Evolutionary conservation across 2,113 vertebrate genomes (phyloP).

Genomic region (Balaenoptera acutorostrata): DNA sequence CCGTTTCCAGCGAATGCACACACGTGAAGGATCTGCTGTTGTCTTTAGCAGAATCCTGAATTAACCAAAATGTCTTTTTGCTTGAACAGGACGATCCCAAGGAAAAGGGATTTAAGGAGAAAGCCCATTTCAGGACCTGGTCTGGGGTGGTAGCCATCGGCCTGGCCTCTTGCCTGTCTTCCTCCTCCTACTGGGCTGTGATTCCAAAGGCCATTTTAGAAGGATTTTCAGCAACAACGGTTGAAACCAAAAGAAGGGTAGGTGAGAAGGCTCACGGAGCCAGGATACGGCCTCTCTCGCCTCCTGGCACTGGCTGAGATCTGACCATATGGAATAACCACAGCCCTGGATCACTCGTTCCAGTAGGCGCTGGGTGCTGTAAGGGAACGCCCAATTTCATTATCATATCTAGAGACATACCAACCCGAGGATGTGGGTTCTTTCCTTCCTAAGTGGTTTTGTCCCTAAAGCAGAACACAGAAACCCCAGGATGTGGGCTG

Average conservation of each 20-base stretch:
- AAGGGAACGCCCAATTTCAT: not conserved
- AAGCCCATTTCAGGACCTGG: not conserved
- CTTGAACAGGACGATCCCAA: not conserved
- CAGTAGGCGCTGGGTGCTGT: not conserved
- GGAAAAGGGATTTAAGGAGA: not conserved
- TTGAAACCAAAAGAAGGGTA: no score
- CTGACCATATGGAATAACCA: accelerated
- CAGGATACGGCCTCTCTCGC: accelerated
- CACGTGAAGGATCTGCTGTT: accelerated
- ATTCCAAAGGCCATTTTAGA: not conserved
- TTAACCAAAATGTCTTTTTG: not conserved
- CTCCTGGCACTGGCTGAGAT: not conserved
- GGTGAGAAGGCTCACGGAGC: not conserved
- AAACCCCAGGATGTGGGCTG: accelerated
- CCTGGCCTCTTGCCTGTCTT: not conserved
- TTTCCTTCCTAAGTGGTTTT: slow-evolving; percentile 52
- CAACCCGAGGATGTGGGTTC: accelerated
- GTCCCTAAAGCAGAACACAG: slow-evolving; percentile 15
- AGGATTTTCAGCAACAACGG: not conserved
- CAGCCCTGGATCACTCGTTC: accelerated
- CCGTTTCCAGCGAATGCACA: accelerated
- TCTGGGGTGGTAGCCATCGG: not conserved
- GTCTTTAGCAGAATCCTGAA: not conserved
- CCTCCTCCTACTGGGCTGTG: not conserved
- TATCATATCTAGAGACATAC: not conserved